Conservation (phyloP, 2,113 vertebrate species). For the Neodon shergylaensis region DNA sequence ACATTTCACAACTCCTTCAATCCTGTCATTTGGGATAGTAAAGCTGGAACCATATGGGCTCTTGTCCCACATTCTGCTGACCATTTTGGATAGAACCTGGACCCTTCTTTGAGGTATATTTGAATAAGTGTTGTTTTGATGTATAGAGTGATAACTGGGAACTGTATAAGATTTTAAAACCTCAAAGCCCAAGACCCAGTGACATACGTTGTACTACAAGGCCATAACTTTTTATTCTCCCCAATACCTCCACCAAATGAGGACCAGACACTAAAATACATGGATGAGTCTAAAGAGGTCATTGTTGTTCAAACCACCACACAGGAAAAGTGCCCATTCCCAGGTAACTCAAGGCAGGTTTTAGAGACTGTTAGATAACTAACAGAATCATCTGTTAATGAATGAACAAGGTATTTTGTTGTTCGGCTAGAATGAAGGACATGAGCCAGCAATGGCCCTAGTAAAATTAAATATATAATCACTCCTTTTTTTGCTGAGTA, state of each 20-base stretch:
- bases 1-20: background rate
- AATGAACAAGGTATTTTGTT: background rate
- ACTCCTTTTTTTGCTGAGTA: background rate
- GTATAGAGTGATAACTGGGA: too few relatives aligned
- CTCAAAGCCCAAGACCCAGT: background rate
- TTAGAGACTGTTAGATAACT: background rate
- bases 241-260: background rate
- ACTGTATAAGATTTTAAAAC: background rate
- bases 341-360: background rate
- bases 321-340: background rate
- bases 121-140: background rate
- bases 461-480: background rate
- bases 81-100: too few relatives aligned
- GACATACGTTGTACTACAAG: background rate
- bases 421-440: background rate
- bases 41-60: background rate
- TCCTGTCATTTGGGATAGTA: background rate
- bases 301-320: background rate
- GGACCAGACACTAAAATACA: background rate
- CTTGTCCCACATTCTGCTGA: background rate
- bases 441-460: background rate
- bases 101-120: background rate
- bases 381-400: background rate
- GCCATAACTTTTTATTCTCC: background rate
- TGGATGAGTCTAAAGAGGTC: background rate